Percentiles rank a stretch among this genome's conserved stretches.
Evolutionary conservation across 2,888 invertebrate genomes (phyloP).

Genomic region (Leptopterna dolabrata): DNA sequence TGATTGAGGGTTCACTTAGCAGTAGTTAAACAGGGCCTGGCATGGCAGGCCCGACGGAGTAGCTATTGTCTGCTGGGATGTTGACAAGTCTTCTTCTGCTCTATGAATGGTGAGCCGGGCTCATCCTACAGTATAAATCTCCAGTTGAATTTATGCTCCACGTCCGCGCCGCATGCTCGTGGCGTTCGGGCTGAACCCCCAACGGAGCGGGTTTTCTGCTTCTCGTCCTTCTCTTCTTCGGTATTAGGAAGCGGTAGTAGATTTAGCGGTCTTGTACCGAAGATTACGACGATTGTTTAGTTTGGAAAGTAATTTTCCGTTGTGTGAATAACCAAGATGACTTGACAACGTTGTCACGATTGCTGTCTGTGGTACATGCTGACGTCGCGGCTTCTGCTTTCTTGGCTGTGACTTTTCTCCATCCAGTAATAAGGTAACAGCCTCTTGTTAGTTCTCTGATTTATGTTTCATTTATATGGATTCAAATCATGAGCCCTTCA

Average conservation of each 20-base stretch:
- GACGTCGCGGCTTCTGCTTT: neutral
- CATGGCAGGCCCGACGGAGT: slow-evolving; percentile 16
- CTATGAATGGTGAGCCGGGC: slow-evolving; percentile 48
- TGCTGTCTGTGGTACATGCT: neutral
- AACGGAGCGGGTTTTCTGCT: slow-evolving; percentile 15
- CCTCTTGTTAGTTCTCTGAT: neutral
- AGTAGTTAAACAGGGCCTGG: slow-evolving; percentile 45
- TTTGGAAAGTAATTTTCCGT: slow-evolving; percentile 24
- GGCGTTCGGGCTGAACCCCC: neutral
- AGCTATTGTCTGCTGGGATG: slow-evolving; percentile 43
- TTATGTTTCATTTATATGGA: neutral
- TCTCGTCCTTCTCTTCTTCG: neutral
- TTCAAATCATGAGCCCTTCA: neutral
- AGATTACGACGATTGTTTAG: slow-evolving; percentile 20
- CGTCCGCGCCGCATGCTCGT: slow-evolving; percentile 17
- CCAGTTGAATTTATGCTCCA: slow-evolving; percentile 37
- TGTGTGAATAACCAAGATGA: slow-evolving; percentile 21
- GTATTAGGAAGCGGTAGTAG: slow-evolving; percentile 10
- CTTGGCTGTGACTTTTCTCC: neutral
- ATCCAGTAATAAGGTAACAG: neutral
- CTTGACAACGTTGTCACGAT: neutral
- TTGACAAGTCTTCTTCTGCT: slow-evolving; percentile 49
- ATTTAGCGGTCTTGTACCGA: slow-evolving; percentile 3
- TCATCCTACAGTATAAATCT: slow-evolving; percentile 48
- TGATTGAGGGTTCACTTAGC: slow-evolving; percentile 54